Evolutionary conservation across 2,113 vertebrate genomes (phyloP), one percentile per base, ranked within the genome.

Genomic region (Monarcha castaneiventris): DNA sequence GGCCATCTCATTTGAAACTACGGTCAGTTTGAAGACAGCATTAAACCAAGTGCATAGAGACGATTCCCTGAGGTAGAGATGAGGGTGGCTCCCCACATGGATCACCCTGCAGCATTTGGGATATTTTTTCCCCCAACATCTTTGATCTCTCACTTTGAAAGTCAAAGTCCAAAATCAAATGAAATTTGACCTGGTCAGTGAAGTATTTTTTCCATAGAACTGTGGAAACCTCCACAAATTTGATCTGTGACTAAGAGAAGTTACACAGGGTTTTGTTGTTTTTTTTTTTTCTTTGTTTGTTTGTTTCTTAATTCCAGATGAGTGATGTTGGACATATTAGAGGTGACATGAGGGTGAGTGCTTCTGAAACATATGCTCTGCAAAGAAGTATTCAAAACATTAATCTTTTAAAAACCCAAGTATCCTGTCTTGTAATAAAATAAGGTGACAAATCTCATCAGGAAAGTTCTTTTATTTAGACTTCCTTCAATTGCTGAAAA

Each of bases 401-500:
- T 89, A 90, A 96, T 96, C 56, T 74, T 84, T 67, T 62, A 67
- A 95, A 87, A 92, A 25, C 41, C 23, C 59, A 84, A 51, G 43
- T 79, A 94, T 83, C 76, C 72, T 68, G 26, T 80, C 75, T 87
- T 89, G 78, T 71, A 92, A 84, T 90, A 84, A 81, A 93, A 84
- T 78, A 86, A 90, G 77, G 92, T 78, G 75, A 16, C 77, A 86
- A 90, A 77, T 86, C 73, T 95, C 59, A 49, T 84, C 76, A 89
- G 82, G 75, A 30, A 83, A 62, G 62, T 71, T 92, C 49, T 95
- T 96, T 87, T 88, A 89, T 89, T 91, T 92, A 87, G 69, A 43
- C 43, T 96, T 92, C 61, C 81, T 90, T 95, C 92, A 86, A 94
- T 97, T 97, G 79, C 84, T 85, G 66, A 97, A 97, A 94, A 95